These are phyloP conservation scores for Pachypanchax playfairii DNA, from an alignment of 2,113 vertebrate species.

Conservation along the genomic window DNA sequence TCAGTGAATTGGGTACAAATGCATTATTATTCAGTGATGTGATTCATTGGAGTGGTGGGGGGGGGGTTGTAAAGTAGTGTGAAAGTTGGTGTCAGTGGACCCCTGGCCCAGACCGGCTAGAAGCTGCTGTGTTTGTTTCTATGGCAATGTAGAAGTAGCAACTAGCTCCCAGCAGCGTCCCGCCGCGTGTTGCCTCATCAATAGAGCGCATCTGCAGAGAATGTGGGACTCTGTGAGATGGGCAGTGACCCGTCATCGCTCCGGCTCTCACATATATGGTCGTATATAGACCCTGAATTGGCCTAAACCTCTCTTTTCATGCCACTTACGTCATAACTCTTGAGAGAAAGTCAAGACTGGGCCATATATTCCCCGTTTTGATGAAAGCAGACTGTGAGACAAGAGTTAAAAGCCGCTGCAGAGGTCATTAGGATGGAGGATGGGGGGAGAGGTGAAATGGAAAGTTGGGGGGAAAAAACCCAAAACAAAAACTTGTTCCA, in stretches of 20 bases:
- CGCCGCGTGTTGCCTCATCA: slow-evolving; percentile 93
- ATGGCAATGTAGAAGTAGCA: slow-evolving; percentile 93
- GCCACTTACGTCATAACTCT: slow-evolving; percentile 64
- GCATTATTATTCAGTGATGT: slow-evolving; percentile 92
- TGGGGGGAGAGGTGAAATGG: slow-evolving; percentile 89
- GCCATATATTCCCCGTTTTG: slow-evolving; percentile 62
- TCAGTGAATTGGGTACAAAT: slow-evolving; percentile 89
- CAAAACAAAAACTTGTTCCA: slow-evolving; percentile 81
- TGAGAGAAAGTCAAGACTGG: slow-evolving; percentile 55
- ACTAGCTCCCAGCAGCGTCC: slow-evolving; percentile 91
- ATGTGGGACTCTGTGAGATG: slow-evolving; percentile 91
- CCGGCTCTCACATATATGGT: slow-evolving; percentile 70
- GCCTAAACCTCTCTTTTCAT: slow-evolving; percentile 77
- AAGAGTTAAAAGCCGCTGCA: slow-evolving; percentile 85
- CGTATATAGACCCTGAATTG: slow-evolving; percentile 63
- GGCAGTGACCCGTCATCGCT: slow-evolving; percentile 95
- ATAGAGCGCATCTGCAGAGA: slow-evolving; percentile 98
- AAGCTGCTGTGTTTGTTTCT: slow-evolving; percentile 94
- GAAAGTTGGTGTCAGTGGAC: slow-evolving; percentile 87
- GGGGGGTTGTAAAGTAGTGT: slow-evolving; percentile 87
- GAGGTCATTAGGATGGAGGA: slow-evolving; percentile 77
- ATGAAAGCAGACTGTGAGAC: slow-evolving; percentile 70
- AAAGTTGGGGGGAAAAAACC: slow-evolving; percentile 78
- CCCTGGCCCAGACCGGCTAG: slow-evolving; percentile 83
- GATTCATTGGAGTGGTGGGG: slow-evolving; percentile 85